These are phyloP conservation scores for Sesia apiformis DNA, from an alignment of 2,888 invertebrate genomes.

Conservation along the genomic window DNA sequence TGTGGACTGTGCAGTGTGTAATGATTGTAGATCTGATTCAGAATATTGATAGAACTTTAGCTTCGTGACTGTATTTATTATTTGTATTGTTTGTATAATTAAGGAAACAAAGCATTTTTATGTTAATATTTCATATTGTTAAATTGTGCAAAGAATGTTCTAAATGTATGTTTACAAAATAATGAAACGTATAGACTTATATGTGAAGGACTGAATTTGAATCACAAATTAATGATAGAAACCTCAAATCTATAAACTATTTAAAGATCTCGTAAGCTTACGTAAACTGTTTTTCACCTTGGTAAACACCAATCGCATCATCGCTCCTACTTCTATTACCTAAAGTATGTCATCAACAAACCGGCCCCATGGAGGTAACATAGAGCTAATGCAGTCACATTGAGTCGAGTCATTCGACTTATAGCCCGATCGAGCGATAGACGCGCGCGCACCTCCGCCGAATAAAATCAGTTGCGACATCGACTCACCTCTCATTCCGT, in stretches of 20 bases:
- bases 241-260: not conserved
- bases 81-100: too few species aligned
- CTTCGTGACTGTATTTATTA: too few species aligned
- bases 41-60: too few species aligned
- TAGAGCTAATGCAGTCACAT: not conserved
- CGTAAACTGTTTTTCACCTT: constrained; percentile 4
- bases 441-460: constrained; percentile 22
- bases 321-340: constrained; percentile 3
- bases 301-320: constrained; percentile 2
- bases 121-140: too few species aligned
- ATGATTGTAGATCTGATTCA: too few species aligned
- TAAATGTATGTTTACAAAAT: not conserved
- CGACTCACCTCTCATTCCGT: constrained; percentile 51
- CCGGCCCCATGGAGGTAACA: not conserved
- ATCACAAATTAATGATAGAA: not conserved
- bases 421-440: not conserved
- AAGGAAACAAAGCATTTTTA: too few species aligned
- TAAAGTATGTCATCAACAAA: constrained; percentile 1
- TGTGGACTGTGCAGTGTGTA: too few species aligned
- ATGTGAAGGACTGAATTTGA: not conserved
- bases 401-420: not conserved
- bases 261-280: constrained; percentile 1
- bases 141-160: not conserved
- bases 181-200: not conserved
- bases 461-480: constrained; percentile 53